Conservation (phyloP, 2,888 invertebrate species). For the Synanthedon tipuliformis region DNA sequence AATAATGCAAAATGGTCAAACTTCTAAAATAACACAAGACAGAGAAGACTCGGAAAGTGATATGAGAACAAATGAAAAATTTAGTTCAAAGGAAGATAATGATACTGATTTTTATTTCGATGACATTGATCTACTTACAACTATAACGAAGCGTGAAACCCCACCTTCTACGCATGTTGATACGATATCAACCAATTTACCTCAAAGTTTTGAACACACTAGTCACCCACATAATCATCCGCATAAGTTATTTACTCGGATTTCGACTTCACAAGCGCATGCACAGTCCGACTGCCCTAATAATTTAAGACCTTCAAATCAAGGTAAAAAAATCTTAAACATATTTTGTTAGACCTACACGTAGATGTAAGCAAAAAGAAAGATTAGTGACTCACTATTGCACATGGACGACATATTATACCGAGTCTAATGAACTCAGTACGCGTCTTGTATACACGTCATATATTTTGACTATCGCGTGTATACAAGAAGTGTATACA, state of each 20-base stretch:
- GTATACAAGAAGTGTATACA: no score
- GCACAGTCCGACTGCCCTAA: conserved; percentile 10
- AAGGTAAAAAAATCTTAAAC: no score
- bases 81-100: conserved; percentile 1
- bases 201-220: not conserved
- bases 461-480: no score
- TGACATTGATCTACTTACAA: conserved; percentile 9
- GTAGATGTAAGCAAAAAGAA: no score
- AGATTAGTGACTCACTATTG: no score
- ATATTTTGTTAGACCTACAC: not conserved
- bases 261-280: conserved; percentile 8
- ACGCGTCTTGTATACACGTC: no score
- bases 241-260: conserved; percentile 7
- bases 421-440: no score
- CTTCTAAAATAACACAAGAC: not conserved
- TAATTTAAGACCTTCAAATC: conserved; percentile 15
- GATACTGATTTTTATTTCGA: no score
- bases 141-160: conserved; percentile 29
- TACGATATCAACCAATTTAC: not conserved
- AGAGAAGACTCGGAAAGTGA: not conserved
- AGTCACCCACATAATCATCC: not conserved
- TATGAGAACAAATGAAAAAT: conserved; percentile 3
- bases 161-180: conserved; percentile 3
- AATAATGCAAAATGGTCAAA: conserved; percentile 14
- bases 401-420: no score